Base-by-base conservation (phyloP, 2,113 vertebrate species). In the Fulica atra region DNA sequence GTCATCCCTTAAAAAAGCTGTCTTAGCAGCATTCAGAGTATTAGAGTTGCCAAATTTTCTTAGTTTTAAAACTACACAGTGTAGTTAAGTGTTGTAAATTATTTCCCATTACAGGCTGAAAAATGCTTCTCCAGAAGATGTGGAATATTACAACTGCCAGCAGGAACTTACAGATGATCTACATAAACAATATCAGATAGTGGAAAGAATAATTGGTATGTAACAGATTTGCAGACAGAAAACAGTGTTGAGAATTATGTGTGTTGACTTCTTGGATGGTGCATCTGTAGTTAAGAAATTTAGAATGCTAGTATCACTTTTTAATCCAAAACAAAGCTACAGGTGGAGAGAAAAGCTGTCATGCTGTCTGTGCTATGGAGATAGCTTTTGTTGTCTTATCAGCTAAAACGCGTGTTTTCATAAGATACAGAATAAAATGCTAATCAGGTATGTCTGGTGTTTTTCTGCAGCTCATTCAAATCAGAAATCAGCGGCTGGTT, bases 71-170 rank as follows among this genome's bases (percentile, higher is more conserved):
- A 16, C 20, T 33, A 3, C 16, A 33, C 11, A 17, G 6, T 89
- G 3, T 80, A 85, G 46, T 4, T 88, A 82, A 83, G 7, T 35
- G 17, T 53, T 79, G 16, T 60, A 56, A 81, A 89, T 81, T 38
- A 92, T 93, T 86, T 95, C 26, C 28, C 8, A 11, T 95, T 97
- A 36, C 93, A 99, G 99, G 99, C 97, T 99, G 92, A 99, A 99
- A 98, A 94, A 98, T 1, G 98, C 99, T 80, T 99, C 99, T 89
- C 99, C 99, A n/a, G 99, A 99, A 97, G 99, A 99, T 97, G 98
- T 99, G 31, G 99, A 99, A 89, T 99, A 99, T 98, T 99, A 99
- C 44, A 99, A 99, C 93, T 99, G 99, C 92, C 99, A 99, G 64
- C 99, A 99, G 88, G 99, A 99, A 65, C 97, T 99, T 86, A 99